Evolutionary conservation across 2,888 invertebrate genomes (phyloP), one percentile per base, ranked within the genome.

Genomic region (Cenopis cana): DNA sequence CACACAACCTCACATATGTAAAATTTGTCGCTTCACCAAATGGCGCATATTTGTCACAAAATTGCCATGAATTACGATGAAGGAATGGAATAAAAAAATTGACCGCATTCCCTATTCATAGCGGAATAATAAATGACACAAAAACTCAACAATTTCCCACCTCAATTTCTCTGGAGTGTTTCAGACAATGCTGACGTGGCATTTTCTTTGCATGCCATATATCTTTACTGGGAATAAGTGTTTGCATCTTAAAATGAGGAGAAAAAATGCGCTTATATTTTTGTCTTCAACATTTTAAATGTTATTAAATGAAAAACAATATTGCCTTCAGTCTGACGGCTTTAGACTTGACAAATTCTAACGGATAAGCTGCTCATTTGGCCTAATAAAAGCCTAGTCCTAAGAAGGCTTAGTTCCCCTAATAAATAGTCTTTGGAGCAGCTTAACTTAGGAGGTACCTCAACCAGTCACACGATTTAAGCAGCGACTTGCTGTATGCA

Each of bases 111-210:
- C n/a, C 36, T 66, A 66, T 66, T 60, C 70, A 70, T 70, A 20
- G 10, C 65, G 46, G 70, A 70, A 65, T 70, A 70, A 70, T 65
- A 70, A 69, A 69, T 65, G 70, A 49, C 59, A 60, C 59, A 66
- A 60, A 66, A 70, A 70, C 59, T 66, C 54, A 66, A 60, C 65
- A 60, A 66, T 66, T 70, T 70, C 65, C 59, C 33, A 64, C 65
- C 70, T 60, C 70, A 46, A 70, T 70, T 59, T 66, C 70, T 66
- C 54, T 36, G 33, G 46, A 66, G 57, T 65, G 52, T 59, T 61
- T 49, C 52, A 29, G 64, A 60, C 65, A 64, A 65, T 59, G 65
- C 50, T 66, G 59, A 70, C 52, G 46, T n/a, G 33, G 65, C 70
- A 54, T 29, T 57, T 52, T 64, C 64, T 65, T 70, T 57, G 50